Evolutionary conservation across 2,113 vertebrate genomes (phyloP).

Genomic region (Aegithalos caudatus): DNA sequence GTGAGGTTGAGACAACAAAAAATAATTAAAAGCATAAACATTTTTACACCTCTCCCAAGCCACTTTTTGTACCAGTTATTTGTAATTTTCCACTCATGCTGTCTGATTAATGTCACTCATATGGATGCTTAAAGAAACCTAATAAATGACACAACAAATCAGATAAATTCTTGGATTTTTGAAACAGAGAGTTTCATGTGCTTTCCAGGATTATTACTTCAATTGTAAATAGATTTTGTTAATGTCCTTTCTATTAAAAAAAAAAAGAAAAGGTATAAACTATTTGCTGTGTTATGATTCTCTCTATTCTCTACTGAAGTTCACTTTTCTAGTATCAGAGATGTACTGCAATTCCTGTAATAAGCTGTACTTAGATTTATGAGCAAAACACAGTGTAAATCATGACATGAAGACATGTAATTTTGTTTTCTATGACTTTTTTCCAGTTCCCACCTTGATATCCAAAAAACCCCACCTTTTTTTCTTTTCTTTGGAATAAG

Average conservation of each 20-base stretch:
- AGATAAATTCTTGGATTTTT: background rate
- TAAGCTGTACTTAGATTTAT: slow-evolving; percentile 3
- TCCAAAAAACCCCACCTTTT: background rate
- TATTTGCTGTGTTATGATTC: background rate
- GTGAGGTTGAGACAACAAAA: background rate
- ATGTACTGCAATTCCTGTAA: background rate
- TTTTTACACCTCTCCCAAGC: background rate
- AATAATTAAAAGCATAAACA: background rate
- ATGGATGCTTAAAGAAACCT: background rate
- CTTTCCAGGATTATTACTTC: background rate
- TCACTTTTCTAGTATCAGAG: background rate
- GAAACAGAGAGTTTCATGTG: background rate
- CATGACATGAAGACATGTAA: background rate
- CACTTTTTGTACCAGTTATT: background rate
- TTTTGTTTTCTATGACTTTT: slow-evolving; percentile 40
- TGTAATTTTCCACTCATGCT: background rate
- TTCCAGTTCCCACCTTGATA: background rate
- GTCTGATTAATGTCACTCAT: background rate
- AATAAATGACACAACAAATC: background rate
- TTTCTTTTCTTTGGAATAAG: background rate
- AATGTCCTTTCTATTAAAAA: background rate
- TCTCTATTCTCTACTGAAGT: background rate
- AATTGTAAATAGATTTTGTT: background rate
- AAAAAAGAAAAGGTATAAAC: background rate
- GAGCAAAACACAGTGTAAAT: slow-evolving; percentile 28